phyloP scores from a whole-genome alignment of 2,113 vertebrate species.

The Propithecus coquereli region DNA sequence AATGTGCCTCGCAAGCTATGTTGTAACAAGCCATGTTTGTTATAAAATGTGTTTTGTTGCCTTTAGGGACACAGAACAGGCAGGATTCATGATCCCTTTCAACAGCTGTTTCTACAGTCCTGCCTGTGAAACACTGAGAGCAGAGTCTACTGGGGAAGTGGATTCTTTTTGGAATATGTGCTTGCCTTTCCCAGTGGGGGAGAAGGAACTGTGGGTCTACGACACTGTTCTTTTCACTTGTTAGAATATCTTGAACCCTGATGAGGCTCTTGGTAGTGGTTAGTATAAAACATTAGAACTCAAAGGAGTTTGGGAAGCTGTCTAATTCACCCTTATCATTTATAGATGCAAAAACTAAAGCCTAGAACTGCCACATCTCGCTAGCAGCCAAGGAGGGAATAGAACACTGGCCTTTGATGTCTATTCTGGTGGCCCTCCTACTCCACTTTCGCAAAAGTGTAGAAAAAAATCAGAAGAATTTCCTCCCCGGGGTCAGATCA shows the following conservation, averaged over 20 bases:
- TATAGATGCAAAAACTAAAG: neutral
- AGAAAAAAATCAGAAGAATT: neutral
- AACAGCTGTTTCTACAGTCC: neutral
- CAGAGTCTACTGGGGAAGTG: neutral
- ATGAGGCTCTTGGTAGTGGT: neutral
- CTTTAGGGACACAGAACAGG: neutral
- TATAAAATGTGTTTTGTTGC: neutral
- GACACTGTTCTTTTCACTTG: neutral
- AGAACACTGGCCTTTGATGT: neutral
- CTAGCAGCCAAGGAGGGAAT: neutral
- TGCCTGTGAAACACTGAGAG: fast-evolving
- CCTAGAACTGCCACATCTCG: neutral
- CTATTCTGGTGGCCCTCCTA: neutral
- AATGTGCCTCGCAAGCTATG: neutral
- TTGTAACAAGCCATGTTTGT: neutral
- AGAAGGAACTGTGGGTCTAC: neutral
- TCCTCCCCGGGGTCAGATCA: neutral
- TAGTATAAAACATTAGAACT: neutral
- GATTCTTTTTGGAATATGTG: neutral
- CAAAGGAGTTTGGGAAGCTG: neutral
- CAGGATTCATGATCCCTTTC: neutral
- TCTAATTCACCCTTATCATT: neutral
- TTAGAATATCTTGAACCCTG: neutral
- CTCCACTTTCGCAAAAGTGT: neutral
- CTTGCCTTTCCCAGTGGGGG: neutral